Evolutionary conservation across 2,113 vertebrate species (phyloP).

Genomic region (Riparia riparia): DNA sequence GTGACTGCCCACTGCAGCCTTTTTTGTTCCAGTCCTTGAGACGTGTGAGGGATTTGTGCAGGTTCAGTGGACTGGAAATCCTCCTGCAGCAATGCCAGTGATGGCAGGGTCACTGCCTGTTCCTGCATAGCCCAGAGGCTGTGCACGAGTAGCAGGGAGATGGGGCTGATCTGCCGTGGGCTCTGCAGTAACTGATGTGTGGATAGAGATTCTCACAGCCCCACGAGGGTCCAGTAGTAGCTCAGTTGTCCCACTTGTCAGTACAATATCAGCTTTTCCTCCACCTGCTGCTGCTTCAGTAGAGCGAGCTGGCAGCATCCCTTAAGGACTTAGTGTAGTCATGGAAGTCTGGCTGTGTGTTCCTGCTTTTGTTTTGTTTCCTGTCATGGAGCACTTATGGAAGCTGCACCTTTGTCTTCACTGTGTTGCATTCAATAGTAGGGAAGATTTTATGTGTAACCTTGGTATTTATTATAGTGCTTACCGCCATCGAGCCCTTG

Average conservation of each 20-base stretch:
- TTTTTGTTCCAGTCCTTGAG: neutral
- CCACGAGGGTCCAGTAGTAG: neutral
- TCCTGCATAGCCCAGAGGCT: neutral
- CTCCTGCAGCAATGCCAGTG: neutral
- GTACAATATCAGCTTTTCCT: slow-evolving; percentile 48
- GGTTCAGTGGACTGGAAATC: neutral
- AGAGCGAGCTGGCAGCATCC: slow-evolving; percentile 67
- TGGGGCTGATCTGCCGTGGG: neutral
- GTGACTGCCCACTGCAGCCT: neutral
- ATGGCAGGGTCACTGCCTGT: neutral
- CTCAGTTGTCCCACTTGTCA: slow-evolving; percentile 20
- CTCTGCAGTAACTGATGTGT: neutral
- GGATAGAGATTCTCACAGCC: neutral
- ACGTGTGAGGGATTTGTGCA: neutral
- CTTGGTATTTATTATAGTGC: fast-evolving
- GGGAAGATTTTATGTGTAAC: neutral
- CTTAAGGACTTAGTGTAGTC: slow-evolving; percentile 61
- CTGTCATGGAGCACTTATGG: neutral
- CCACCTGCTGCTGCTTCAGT: slow-evolving; percentile 69
- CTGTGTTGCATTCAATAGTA: neutral
- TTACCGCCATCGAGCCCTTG: neutral
- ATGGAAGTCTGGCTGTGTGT: neutral
- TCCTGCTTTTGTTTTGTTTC: neutral
- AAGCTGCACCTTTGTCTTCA: neutral
- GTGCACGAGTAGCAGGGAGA: neutral